Evolutionary conservation across 2,888 invertebrate genomes (phyloP), one percentile per base, ranked within the genome.

Genomic region (Sarcophaga carnaria): DNA sequence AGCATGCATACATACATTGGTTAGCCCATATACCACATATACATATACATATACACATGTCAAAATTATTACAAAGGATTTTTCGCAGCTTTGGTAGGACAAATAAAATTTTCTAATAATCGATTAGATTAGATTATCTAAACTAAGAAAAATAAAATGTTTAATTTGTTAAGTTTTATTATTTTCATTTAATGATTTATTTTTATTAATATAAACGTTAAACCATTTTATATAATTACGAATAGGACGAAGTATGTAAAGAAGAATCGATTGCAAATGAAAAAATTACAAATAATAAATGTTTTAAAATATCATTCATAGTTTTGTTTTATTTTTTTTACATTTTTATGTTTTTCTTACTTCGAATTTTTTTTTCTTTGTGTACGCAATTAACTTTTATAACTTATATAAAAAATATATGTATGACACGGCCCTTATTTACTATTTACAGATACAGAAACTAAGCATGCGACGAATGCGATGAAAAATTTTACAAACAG

Each of bases 301-400:
- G 86, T 88, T 89, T 89, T 89, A 88, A 88, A 89, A 84, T 90
- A 91, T 88, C 88, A 89, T 87, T 89, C 88, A 47, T 89, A 90
- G 90, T 54, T 71, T 62, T 37, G 49, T 62, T 27, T 77, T 59
- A 49, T 60, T 25, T 75, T 77, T 63, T 69, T 78, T 67, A 27
- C 74, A 72, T 86, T 76, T 67, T 81, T 12, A 47, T 62, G 63
- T 74, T 37, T 37, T 37, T 0, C 37, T 37, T 37, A 37, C 37
- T 37, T 37, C 8, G 4, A 20, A 60, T 37, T 70, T 49, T 27
- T 27, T 82, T 70, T 88, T 81, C 88, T 89, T 90, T 80, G 89
- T 89, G 89, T 90, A 90, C 81, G 83, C 66, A 54, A 84, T 17
- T 54, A 37, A 8, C 37, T 17, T 54, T 14, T 54, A 54, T 14